Base-by-base conservation (phyloP, 2,113 vertebrate species). In the Caranx ignobilis region DNA sequence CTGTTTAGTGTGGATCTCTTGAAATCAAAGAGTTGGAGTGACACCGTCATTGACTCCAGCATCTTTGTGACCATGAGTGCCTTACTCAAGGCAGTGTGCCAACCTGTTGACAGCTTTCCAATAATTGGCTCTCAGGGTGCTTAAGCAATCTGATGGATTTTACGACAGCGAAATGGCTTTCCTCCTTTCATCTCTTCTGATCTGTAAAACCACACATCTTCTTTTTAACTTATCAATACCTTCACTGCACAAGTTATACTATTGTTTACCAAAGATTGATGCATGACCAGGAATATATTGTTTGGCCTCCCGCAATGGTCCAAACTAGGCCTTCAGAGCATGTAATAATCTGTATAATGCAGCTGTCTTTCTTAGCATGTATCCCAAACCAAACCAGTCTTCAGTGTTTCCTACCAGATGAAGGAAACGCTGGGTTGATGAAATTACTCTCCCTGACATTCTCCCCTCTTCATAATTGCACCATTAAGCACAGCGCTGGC, bases 31-130 rank as follows among this genome's bases (percentile, higher is more conserved):
- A 50, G 47, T 0, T 48, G 37, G 52, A 3, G 19, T 59, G 21
- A 75, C 37, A 55, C 59, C 69, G 18, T 68, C 55, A 34, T 77
- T 50, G 71, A 4, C 69, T 75, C 16, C 21, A 76, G 48, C 37
- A 11, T 3, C 26, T 45, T 19, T 79, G 32, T 78, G 10, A 45
- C 77, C 43, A 73, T 64, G 64, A 57, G 35, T 2, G 15, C 19
- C 52, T 76, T 69, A 68, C 75, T 82, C 39, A 74, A 12, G 43
- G 26, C 61, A 41, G 34, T 32, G 10, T 26, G 8, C 76, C 61
- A 62, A 68, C 61, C 74, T 67, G 77, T 63, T 83, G 76, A 79
- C 73, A 71, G 55, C 64, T 71, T 21, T 35, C 3, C 64, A 73
- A 74, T 61, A 32, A 79, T 62, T 69, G 13, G 39, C 66, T 66